Conservation (phyloP, 2,113 vertebrate species). For the Muntiacus muntjak region DNA sequence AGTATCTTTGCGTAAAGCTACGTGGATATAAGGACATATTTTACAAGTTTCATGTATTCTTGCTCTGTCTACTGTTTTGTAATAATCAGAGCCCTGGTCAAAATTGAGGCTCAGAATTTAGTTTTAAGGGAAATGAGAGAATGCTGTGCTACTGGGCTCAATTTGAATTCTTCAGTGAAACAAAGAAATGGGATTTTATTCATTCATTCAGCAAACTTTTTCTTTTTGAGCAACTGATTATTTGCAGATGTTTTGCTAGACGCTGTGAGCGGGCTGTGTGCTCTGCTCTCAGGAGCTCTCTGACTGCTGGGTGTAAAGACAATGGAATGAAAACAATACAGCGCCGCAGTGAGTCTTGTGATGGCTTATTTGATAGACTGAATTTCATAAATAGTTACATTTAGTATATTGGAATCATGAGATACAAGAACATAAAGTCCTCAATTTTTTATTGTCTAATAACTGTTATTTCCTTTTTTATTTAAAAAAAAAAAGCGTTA, state of each 20-base stretch:
- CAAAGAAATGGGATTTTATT: slow-evolving; percentile 52
- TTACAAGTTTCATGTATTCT: neutral
- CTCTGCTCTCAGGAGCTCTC: neutral
- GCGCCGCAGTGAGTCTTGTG: neutral
- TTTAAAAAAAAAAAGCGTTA: neutral
- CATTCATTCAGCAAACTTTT: slow-evolving; percentile 46
- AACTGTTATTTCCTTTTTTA: neutral
- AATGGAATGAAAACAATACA: slow-evolving; percentile 32
- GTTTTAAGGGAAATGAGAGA: slow-evolving; percentile 36
- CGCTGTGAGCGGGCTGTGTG: neutral
- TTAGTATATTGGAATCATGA: slow-evolving; percentile 55
- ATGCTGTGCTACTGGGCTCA: neutral
- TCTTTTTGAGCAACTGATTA: slow-evolving; percentile 34
- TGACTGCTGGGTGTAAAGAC: neutral
- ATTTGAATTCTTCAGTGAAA: slow-evolving; percentile 33
- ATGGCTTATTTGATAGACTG: neutral
- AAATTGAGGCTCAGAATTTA: neutral
- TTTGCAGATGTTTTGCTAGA: slow-evolving; percentile 48
- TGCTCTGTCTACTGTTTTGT: slow-evolving; percentile 28
- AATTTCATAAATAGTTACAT: slow-evolving; percentile 52
- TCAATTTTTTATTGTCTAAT: slow-evolving; percentile 24
- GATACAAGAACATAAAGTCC: neutral
- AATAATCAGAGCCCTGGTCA: neutral
- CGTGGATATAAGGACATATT: neutral
- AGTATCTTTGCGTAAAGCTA: neutral